phyloP scores from a whole-genome alignment of 1,140 invertebrate species.

The Zaprionus ornatus region DNA sequence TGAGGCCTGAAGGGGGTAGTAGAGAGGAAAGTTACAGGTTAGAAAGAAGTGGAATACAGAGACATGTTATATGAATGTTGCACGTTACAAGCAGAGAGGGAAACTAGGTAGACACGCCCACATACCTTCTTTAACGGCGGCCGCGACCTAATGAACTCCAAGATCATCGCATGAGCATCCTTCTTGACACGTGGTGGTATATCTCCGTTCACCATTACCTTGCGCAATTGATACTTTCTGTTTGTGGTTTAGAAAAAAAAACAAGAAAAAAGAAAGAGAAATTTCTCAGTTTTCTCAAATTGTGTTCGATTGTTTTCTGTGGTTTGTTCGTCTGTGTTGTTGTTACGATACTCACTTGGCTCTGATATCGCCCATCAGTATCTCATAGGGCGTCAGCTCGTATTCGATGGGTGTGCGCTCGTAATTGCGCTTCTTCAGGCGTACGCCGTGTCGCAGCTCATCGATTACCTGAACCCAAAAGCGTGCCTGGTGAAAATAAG shows the following conservation, averaged over 20 bases:
- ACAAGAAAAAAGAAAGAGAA: constrained; percentile 43
- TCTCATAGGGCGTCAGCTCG: constrained; percentile 98
- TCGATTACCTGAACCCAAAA: constrained; percentile 98
- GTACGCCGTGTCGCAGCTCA: constrained; percentile 92
- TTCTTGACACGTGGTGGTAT: constrained; percentile 94
- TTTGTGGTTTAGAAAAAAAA: constrained; percentile 21
- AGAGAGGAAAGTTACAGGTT: neutral
- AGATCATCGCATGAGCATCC: constrained; percentile 96
- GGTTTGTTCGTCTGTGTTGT: constrained; percentile 7
- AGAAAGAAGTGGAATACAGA: too few relatives aligned
- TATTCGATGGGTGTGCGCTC: constrained; percentile 91
- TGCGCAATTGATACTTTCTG: constrained; percentile 90
- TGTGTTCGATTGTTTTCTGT: constrained; percentile 15
- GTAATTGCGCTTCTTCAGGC: constrained; percentile 95
- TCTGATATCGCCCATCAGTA: constrained; percentile 97
- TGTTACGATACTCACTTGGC: constrained; percentile 86
- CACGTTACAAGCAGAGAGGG: too few relatives aligned
- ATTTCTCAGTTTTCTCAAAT: constrained; percentile 12
- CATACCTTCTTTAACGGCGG: constrained; percentile 96
- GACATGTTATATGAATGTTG: too few relatives aligned
- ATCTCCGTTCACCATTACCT: constrained; percentile 92
- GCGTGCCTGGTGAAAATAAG: constrained; percentile 88
- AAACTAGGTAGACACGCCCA: constrained; percentile 30
- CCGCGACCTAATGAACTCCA: constrained; percentile 97
- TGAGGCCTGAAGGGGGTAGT: constrained; percentile 88